Conservation (phyloP, 2,797 vertebrate species). For the Phrynocephalus guinanensis region DNA sequence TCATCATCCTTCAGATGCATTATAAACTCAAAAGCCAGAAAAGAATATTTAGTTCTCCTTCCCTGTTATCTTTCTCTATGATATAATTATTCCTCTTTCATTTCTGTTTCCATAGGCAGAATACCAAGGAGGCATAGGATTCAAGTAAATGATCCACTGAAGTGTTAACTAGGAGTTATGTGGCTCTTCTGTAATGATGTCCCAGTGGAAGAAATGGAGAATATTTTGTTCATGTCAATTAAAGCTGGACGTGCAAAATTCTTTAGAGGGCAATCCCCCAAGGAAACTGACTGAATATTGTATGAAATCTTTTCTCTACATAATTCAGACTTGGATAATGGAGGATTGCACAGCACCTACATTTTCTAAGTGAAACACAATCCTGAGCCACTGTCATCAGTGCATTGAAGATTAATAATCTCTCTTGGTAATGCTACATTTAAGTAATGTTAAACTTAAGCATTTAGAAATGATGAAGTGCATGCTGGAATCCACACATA, state of each 20-base stretch:
- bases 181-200: neutral
- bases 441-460: too few species aligned
- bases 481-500: neutral
- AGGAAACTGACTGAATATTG: neutral
- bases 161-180: neutral
- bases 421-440: neutral
- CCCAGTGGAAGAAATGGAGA: neutral
- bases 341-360: slow-evolving; percentile 9
- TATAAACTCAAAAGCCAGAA: neutral
- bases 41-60: neutral
- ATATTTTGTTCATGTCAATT: neutral
- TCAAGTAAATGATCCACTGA: neutral
- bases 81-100: neutral
- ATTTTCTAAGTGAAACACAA: neutral
- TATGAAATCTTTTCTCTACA: slow-evolving; percentile 1
- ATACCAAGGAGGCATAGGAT: neutral
- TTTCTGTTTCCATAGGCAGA: neutral
- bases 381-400: neutral
- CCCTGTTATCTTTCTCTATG: neutral
- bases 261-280: slow-evolving; percentile 25
- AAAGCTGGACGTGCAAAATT: neutral
- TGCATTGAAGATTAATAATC: slow-evolving; percentile 3
- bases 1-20: too few species aligned
- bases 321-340: slow-evolving; percentile 13
- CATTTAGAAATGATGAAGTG: neutral